Base-by-base conservation (phyloP, 2,888 invertebrate species). In the Drosophila multiciliata region DNA sequence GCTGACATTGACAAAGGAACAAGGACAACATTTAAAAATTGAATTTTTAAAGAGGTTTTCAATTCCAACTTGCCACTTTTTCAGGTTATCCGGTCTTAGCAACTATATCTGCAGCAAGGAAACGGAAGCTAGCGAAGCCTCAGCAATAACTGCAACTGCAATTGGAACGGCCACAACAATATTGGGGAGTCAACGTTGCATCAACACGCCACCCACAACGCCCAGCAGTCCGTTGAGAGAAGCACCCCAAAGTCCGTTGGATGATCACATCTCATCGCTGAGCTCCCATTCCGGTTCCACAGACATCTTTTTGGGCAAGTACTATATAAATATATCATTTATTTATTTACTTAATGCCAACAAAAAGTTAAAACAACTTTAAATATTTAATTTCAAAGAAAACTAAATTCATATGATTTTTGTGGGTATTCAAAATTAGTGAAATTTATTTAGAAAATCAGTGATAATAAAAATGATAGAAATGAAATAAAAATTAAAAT, bases 291-390 rank as follows among this genome's bases (percentile, higher is more conserved):
- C 92, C 62, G 91, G 84, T 72, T 92, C 91, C 64, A 92, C 92
- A 86, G 93, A 93, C 82, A 91, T 91, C 40, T 82, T 91, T 77
- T 89, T 92, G 81, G 93, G 93, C 93, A 77, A 91, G 91, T 78
- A 45, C 9, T 11, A 57, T 32, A 45, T 9, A 17, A 20, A 40
- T 29, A 32, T 4, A 15, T 23, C 12, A 15, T 0, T 20, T 1
- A 36, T 36, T 7, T 15, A 36, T 36, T 36, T 15, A 15, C 3
- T 15, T 35, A 35, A 36, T 36, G 15, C 15, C 6, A 35, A 2
- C 12, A 20, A 20, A 45, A 20, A 40, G 4, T 40, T 42, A 20
- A 6, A 20, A 20, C 20, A 20, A 8, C 17, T 3, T 3, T 17
- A 8, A 38, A 38, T 8, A 33, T 8, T 8, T 9, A n/a, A 38